These are phyloP conservation scores for Acanthosoma haemorrhoidale DNA, from an alignment of 2,888 invertebrate species.

Conservation along the genomic window DNA sequence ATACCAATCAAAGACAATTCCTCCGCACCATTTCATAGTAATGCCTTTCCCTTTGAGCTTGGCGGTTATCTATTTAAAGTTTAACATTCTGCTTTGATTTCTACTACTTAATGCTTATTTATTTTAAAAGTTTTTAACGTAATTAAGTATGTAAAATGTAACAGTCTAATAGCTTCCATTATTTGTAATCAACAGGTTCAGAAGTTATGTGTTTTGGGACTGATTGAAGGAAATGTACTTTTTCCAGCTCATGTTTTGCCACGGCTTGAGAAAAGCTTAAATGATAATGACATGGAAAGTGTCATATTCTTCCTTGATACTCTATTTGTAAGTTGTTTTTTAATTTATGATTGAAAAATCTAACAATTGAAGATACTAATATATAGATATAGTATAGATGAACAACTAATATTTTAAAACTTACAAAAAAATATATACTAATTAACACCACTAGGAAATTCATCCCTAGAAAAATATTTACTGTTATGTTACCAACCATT, in stretches of 20 bases:
- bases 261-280: conserved; percentile 15
- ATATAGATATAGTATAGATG: not conserved
- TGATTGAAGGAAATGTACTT: conserved; percentile 17
- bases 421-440: too few relatives aligned
- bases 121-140: too few relatives aligned
- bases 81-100: not conserved
- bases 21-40: too few relatives aligned
- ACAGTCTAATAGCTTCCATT: not conserved
- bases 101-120: not conserved
- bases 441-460: too few relatives aligned
- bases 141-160: too few relatives aligned
- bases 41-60: too few relatives aligned
- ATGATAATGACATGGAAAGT: conserved; percentile 2
- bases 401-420: too few relatives aligned
- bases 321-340: conserved; percentile 5
- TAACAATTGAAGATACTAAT: not conserved
- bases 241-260: conserved; percentile 23
- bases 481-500: too few relatives aligned
- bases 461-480: too few relatives aligned
- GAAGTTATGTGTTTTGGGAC: conserved; percentile 6
- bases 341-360: not conserved
- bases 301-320: conserved; percentile 15
- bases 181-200: not conserved
- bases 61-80: not conserved
- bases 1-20: too few relatives aligned